Evolutionary conservation across 2,797 vertebrate species (phyloP).

Genomic region (Champsocephalus esox): DNA sequence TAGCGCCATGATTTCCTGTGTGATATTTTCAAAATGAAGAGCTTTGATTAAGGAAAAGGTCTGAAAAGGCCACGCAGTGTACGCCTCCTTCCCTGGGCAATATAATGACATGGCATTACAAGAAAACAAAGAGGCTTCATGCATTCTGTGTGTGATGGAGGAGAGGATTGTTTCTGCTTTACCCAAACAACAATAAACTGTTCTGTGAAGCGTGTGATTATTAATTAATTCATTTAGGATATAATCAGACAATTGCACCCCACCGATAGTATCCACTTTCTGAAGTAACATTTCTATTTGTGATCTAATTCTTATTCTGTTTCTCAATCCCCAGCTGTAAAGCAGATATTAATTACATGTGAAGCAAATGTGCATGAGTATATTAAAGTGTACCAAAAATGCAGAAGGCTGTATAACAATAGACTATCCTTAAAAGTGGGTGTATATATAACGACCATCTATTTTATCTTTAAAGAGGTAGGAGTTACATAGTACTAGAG

Average conservation of each 20-base stretch:
- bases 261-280: background rate
- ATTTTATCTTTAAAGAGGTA: background rate
- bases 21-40: conserved; percentile 35
- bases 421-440: background rate
- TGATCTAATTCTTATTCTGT: background rate
- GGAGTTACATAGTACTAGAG: background rate
- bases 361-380: background rate
- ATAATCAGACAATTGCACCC: background rate
- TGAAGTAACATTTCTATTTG: background rate
- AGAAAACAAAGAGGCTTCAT: conserved; percentile 9
- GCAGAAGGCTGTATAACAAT: background rate
- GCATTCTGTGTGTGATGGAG: background rate
- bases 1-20: conserved; percentile 7
- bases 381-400: background rate
- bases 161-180: background rate
- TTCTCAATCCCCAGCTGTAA: background rate
- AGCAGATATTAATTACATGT: background rate
- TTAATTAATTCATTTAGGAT: background rate
- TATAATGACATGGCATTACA: conserved; percentile 6
- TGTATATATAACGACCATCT: conserved; percentile 2
- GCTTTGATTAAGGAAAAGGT: conserved; percentile 31
- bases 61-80: conserved; percentile 43
- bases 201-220: background rate
- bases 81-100: background rate
- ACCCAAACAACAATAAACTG: background rate